Percentiles rank a stretch among this genome's conserved stretches.
Conservation (phyloP, 2,888 invertebrate genomes). For the Phalera bucephala region DNA sequence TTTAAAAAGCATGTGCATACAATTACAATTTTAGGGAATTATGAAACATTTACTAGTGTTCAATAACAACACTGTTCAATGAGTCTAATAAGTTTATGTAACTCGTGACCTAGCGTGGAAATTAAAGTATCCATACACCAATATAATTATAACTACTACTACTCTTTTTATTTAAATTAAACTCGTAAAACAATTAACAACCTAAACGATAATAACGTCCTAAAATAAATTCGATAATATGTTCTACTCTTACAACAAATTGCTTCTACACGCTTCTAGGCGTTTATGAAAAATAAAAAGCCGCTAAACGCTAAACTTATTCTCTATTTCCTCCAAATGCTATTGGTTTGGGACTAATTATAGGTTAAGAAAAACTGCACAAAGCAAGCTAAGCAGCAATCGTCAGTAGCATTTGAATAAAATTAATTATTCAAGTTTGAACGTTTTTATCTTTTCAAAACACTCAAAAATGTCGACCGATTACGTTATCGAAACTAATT, state of each 20-base stretch:
- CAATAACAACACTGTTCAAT: conserved; percentile 22
- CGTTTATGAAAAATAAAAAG: too few species aligned
- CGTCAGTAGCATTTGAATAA: conserved; percentile 24
- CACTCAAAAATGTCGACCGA: conserved; percentile 16
- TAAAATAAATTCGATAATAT: conserved; percentile 5
- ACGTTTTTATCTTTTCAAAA: conserved; percentile 11
- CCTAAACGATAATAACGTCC: conserved; percentile 6
- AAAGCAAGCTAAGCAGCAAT: conserved; percentile 25
- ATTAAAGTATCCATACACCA: conserved; percentile 6
- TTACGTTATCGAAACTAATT: conserved; percentile 20
- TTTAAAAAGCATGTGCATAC: conserved; percentile 30
- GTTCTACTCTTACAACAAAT: conserved; percentile 13
- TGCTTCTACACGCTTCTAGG: conserved; percentile 8
- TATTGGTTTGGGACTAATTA: too few species aligned
- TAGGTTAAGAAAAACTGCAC: neutral
- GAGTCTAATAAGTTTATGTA: conserved; percentile 11
- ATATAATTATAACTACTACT: conserved; percentile 1
- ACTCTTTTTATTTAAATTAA: conserved; percentile 2
- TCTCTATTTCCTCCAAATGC: too few species aligned
- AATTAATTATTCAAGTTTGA: conserved; percentile 8
- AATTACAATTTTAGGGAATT: conserved; percentile 20
- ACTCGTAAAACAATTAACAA: conserved; percentile 2
- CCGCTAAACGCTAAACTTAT: too few species aligned
- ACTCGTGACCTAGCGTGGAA: conserved; percentile 16
- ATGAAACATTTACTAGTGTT: conserved; percentile 19